Conservation (phyloP, 1,140 invertebrate genomes). For the Drosophila paulistorum region DNA sequence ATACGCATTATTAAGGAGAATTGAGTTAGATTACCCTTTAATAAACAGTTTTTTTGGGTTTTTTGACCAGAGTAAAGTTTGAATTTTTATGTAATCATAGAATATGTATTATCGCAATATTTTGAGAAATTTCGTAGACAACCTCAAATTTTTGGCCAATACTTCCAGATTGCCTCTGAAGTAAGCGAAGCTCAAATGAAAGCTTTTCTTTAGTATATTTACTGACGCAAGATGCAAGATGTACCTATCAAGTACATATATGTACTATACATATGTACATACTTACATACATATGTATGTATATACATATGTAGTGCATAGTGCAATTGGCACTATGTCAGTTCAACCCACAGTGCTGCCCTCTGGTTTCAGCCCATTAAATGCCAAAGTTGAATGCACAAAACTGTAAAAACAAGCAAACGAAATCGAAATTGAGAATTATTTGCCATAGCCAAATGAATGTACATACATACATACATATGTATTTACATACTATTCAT, state of each 20-base stretch:
- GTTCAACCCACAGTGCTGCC: neutral
- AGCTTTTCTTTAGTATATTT: slow-evolving; percentile 6
- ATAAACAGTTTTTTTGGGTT: too few species aligned
- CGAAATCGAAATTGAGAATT: slow-evolving; percentile 58
- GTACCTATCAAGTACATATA: too few species aligned
- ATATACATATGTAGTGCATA: neutral
- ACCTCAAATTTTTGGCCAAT: too few species aligned
- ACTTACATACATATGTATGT: neutral
- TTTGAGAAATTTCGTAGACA: too few species aligned
- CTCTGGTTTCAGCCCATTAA: slow-evolving; percentile 4
- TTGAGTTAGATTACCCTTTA: too few species aligned
- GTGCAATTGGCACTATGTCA: neutral
- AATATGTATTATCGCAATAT: too few species aligned
- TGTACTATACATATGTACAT: too few species aligned
- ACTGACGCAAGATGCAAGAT: neutral
- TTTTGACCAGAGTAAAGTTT: too few species aligned
- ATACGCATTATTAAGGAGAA: too few species aligned
- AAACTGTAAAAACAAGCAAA: slow-evolving; percentile 39
- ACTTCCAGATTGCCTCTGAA: neutral
- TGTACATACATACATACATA: neutral
- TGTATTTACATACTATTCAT: neutral
- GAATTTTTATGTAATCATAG: too few species aligned
- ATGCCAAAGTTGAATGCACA: slow-evolving; percentile 71
- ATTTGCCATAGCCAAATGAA: slow-evolving; percentile 35
- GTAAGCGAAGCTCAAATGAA: neutral